A percentile compares a stretch with the other conserved stretches of the same genome.
Conservation (phyloP, 2,797 vertebrate species). For the Rhinoraja longicauda region DNA sequence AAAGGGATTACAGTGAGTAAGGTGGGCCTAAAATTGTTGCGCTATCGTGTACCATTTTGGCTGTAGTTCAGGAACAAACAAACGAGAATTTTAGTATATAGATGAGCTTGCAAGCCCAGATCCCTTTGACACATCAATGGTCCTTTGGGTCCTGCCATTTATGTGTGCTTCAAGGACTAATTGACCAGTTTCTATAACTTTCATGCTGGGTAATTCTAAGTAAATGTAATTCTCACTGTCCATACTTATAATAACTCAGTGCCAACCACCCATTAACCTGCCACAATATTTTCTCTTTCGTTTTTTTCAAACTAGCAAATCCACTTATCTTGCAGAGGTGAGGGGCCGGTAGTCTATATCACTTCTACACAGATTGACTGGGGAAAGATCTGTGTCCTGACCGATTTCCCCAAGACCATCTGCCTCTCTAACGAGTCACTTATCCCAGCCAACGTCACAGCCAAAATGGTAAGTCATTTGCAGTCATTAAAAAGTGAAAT, state of each 20-base stretch:
- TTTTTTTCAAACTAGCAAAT: conserved; percentile 55
- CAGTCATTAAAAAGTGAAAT: not conserved
- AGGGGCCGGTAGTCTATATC: conserved; percentile 66
- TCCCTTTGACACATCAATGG: no score
- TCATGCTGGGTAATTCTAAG: not conserved
- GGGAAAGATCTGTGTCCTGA: conserved; percentile 66
- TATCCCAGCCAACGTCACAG: conserved; percentile 61
- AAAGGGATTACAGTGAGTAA: no score
- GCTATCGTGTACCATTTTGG: no score
- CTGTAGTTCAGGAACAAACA: no score
- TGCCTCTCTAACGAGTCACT: conserved; percentile 66
- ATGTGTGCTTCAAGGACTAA: no score
- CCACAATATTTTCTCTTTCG: conserved; percentile 30
- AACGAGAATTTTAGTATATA: no score
- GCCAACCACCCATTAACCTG: not conserved
- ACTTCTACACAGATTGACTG: conserved; percentile 62
- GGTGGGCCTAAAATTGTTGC: no score
- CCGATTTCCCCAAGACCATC: conserved; percentile 56
- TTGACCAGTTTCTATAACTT: not conserved
- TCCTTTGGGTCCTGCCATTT: no score
- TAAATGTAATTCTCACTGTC: not conserved
- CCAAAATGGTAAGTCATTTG: conserved; percentile 59
- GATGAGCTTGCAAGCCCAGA: no score
- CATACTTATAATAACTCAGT: not conserved
- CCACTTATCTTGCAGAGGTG: conserved; percentile 58